Base-by-base conservation (phyloP, 2,113 vertebrate genomes). In the Zootoca vivipara region DNA sequence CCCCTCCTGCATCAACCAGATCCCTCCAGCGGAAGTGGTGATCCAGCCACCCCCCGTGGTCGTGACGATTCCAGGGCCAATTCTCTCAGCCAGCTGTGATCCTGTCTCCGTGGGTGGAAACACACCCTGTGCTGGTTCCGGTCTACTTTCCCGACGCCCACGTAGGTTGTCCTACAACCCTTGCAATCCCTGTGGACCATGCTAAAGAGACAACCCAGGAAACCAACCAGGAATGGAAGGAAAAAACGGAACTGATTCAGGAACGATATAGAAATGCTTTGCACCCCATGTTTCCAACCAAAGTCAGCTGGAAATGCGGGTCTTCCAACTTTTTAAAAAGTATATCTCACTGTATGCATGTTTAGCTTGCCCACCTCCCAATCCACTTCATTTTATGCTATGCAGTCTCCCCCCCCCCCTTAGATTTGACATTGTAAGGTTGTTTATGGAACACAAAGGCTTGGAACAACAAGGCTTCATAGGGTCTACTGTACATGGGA, bases 1-100 rank as follows among this genome's bases (percentile, higher is more conserved):
- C 0, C 28, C 62, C 7, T 6, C 33, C 3, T 75, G 72, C 13
- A 0, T 85, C 35, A 77, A 2, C 56, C 83, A 85, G 72, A 3
- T 12, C 28, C 84, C 73, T 3, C 38, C 84, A 0, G 62, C 73
- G 20, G 84, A 78, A 65, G 0, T 64, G 0, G 0, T 7, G 2
- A 22, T 77, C 83, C 72, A 64, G 42, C 67, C 82, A 33, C 0
- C 82, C 20, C 4, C 67, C 0, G 0, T 35, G 0, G 0, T 0
- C 0, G 0, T 72, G 4, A 7, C 12, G 3, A 0, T 83, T 6
- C 82, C 42, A 6, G 67, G 82, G 3, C 0, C 82, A 1, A 0
- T 72, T 56, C 56, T 85, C 0, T 0, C 8, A 5, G 8, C 83
- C 35, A 4, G 24, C 3, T 85, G 35, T 35, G 56, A 75, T 7